Evolutionary conservation across 35 echinoderm and acorn worm genomes (phyloP), one percentile per base, ranked within the genome.

Genomic region (Lytechinus variegatus): DNA sequence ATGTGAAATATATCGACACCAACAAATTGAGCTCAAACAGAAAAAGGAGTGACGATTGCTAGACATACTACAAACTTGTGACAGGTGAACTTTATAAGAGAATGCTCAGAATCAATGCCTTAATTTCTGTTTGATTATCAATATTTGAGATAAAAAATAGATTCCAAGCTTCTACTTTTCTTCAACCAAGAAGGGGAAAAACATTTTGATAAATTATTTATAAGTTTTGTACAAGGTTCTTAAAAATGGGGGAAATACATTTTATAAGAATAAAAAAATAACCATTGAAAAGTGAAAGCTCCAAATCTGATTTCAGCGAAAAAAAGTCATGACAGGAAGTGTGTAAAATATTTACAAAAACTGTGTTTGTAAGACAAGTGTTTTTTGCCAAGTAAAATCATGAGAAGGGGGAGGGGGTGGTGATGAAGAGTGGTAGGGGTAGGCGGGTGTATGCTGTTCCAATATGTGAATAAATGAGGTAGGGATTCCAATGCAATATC

Each of bases 401-500:
- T 16, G 66, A 79, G 19, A 5, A 21, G n/a, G 12, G 66, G 66
- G 21, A 19, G 66, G 7, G n/a, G 21, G 66, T 24, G n/a, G 24
- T 79, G 5, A 1, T 3, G 66, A 24, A 79, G 66, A 24, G 66
- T 79, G 66, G 66, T 24, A 79, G 5, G 5, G 66, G 66, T 16
- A n/a, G 66, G n/a, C 12, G 66, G 66, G 66, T 5, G 66, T 79
- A 8, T 79, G 66, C 66, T 79, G 12, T 79, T 79, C 66, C 66
- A 79, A 27, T 79, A 79, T 79, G 66, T n/a, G 66, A 79, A n/a
- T 16, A 79, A 79, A n/a, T 79, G n/a, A 79, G 66, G 66, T 24
- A 21, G 66, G 66, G 66, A 24, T 79, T 79, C 66, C 66, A 79
- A 79, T n/a, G 66, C 66, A 79, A 79, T 79, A 79, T 79, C 66